A percentile compares a stretch with the other conserved stretches of the same genome.
phyloP scores from a whole-genome alignment of 2,888 invertebrate species.

The Darwinula stevensoni region DNA sequence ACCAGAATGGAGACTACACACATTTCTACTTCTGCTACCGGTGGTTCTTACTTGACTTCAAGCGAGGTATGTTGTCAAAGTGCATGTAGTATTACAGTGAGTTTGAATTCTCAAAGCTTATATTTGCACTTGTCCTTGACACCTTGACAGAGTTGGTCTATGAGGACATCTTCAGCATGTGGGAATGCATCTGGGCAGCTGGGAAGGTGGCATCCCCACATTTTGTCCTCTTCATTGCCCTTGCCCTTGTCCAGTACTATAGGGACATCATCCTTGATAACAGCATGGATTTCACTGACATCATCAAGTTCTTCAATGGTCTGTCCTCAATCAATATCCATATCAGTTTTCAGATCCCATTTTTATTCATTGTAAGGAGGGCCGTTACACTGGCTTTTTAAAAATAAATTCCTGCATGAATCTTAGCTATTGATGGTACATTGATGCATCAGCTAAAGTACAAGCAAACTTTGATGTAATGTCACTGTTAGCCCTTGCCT shows the following conservation, averaged over 20 bases:
- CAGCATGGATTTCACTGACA: conserved; percentile 91
- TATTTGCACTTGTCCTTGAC: no score
- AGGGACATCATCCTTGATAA: conserved; percentile 78
- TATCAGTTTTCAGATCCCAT: conserved; percentile 1
- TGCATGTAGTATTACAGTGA: no score
- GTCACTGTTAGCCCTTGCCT: no score
- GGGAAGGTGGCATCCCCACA: conserved; percentile 52
- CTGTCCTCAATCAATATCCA: no score
- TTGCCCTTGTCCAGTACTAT: conserved; percentile 71
- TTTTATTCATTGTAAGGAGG: conserved; percentile 1
- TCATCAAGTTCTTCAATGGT: conserved; percentile 96
- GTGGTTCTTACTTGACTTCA: conserved; percentile 88
- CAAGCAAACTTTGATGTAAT: no score
- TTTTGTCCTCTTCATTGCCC: conserved; percentile 71
- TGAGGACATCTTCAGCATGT: conserved; percentile 66
- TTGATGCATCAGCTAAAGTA: no score
- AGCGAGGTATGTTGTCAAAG: conserved; percentile 30
- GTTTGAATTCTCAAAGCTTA: no score
- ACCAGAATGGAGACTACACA: conserved; percentile 78
- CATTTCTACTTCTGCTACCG: conserved; percentile 94
- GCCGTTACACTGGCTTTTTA: no score
- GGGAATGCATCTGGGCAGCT: conserved; percentile 93
- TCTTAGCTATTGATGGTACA: no score
- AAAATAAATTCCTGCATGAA: no score
- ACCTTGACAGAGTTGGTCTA: conserved; percentile 41